These are phyloP conservation scores for Chrysomallon squamiferum DNA, from an alignment of 1,140 invertebrate genomes.

Conservation along the genomic window DNA sequence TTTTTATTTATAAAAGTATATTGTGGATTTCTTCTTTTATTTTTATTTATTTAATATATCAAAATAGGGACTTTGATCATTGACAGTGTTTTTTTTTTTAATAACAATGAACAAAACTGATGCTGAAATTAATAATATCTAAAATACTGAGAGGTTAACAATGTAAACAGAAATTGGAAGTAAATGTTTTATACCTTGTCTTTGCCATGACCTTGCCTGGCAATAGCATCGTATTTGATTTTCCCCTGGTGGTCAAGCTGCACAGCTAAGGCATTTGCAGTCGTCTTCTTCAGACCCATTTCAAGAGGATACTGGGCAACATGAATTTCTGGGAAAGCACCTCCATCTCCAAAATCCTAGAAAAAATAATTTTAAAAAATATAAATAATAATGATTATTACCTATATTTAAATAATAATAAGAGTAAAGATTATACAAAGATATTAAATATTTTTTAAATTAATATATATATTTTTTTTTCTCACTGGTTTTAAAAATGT, in stretches of 20 bases:
- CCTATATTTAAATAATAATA: constrained; percentile 4
- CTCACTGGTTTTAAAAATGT: constrained; percentile 1
- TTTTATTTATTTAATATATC: too few species aligned
- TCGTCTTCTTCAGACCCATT: constrained; percentile 71
- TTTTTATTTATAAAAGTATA: too few species aligned
- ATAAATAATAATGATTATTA: neutral
- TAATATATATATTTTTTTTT: neutral
- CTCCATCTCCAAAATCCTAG: constrained; percentile 91
- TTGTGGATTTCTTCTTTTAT: too few species aligned
- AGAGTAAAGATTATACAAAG: neutral
- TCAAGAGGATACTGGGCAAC: constrained; percentile 95
- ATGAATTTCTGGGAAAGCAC: constrained; percentile 97
- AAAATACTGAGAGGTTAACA: too few species aligned
- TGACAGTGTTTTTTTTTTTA: too few species aligned
- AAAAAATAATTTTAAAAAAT: too few species aligned
- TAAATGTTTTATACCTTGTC: constrained; percentile 92
- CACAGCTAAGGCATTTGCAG: constrained; percentile 89
- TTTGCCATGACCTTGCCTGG: constrained; percentile 92
- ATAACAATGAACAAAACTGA: too few species aligned
- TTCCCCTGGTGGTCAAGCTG: constrained; percentile 87
- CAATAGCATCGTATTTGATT: constrained; percentile 96
- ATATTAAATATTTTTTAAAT: neutral
- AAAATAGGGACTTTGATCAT: too few species aligned
- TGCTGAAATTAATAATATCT: too few species aligned
- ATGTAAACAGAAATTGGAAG: too few species aligned